Conservation (phyloP, 1,140 invertebrate species). For the Drosophila kanapiae region DNA sequence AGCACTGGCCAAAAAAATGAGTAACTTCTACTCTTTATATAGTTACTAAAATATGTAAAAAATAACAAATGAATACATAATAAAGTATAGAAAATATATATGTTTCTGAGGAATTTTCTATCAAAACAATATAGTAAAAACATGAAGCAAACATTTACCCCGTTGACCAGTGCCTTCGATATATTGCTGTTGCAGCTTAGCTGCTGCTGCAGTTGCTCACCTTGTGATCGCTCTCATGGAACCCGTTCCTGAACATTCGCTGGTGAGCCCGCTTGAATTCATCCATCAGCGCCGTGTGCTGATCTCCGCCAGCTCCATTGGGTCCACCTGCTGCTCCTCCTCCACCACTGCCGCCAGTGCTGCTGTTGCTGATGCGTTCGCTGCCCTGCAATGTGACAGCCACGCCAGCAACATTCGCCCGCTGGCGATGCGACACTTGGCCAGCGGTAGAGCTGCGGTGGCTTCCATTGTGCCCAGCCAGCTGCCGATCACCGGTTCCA, state of each 20-base stretch:
- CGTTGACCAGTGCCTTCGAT: constrained; percentile 4
- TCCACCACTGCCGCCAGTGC: neutral
- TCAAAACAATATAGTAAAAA: too few relatives aligned
- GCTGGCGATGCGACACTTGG: constrained; percentile 63
- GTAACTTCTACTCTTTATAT: too few relatives aligned
- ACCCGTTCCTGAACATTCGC: constrained; percentile 91
- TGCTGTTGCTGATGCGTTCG: constrained; percentile 57
- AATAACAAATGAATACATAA: too few relatives aligned
- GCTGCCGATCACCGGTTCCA: constrained; percentile 35
- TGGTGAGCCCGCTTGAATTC: constrained; percentile 94
- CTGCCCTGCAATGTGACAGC: constrained; percentile 45
- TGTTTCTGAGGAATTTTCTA: too few relatives aligned
- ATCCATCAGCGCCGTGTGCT: constrained; percentile 92
- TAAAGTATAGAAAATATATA: too few relatives aligned
- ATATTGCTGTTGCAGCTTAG: constrained; percentile 45
- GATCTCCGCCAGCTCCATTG: constrained; percentile 86
- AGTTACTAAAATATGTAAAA: too few relatives aligned
- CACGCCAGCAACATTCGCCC: constrained; percentile 50
- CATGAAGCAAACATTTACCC: too few relatives aligned
- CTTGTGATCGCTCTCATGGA: constrained; percentile 83
- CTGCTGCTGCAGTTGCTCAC: constrained; percentile 61
- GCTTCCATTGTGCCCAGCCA: constrained; percentile 49
- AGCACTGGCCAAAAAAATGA: neutral
- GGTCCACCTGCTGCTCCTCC: constrained; percentile 15
- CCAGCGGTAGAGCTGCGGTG: constrained; percentile 33